Conservation (phyloP, 2,113 vertebrate species). For the Osmerus eperlanus region DNA sequence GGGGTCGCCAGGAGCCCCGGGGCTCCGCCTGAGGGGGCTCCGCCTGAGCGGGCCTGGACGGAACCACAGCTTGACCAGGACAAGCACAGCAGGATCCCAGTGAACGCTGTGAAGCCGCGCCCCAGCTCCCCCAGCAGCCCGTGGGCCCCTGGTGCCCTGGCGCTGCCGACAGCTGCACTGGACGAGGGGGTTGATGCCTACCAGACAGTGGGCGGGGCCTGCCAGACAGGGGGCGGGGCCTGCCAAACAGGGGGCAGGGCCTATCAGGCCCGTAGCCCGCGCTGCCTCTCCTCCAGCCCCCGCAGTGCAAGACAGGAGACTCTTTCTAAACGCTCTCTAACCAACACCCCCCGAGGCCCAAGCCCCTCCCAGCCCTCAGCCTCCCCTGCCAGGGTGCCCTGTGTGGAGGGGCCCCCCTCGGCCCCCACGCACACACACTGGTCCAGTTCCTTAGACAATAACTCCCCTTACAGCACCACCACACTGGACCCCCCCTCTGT, state of each 20-base stretch:
- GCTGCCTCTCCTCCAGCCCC: constrained; percentile 80
- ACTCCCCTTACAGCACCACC: constrained; percentile 69
- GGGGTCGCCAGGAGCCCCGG: constrained; percentile 84
- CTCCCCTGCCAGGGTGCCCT: constrained; percentile 72
- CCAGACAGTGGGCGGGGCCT: constrained; percentile 64
- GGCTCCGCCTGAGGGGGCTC: constrained; percentile 57
- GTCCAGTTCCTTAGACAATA: constrained; percentile 68
- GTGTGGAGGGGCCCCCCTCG: constrained; percentile 69
- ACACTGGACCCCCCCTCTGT: constrained; percentile 67
- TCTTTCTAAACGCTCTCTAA: constrained; percentile 78
- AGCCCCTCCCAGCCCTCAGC: constrained; percentile 76
- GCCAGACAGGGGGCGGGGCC: constrained; percentile 65
- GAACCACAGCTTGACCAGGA: constrained; percentile 84
- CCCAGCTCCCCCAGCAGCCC: constrained; percentile 87
- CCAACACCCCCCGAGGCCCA: constrained; percentile 74
- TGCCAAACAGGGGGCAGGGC: constrained; percentile 71
- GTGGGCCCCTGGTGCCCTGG: constrained; percentile 87
- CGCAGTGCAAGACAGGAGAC: constrained; percentile 79
- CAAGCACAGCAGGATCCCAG: constrained; percentile 87
- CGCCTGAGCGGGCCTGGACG: constrained; percentile 70
- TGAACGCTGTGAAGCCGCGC: constrained; percentile 93
- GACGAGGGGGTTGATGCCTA: constrained; percentile 72
- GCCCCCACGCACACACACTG: constrained; percentile 74
- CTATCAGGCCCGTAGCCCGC: constrained; percentile 80
- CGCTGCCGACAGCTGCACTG: constrained; percentile 82